phyloP scores from a whole-genome alignment of 2,888 invertebrate genomes.

The Cryptocheilus praepositus region DNA sequence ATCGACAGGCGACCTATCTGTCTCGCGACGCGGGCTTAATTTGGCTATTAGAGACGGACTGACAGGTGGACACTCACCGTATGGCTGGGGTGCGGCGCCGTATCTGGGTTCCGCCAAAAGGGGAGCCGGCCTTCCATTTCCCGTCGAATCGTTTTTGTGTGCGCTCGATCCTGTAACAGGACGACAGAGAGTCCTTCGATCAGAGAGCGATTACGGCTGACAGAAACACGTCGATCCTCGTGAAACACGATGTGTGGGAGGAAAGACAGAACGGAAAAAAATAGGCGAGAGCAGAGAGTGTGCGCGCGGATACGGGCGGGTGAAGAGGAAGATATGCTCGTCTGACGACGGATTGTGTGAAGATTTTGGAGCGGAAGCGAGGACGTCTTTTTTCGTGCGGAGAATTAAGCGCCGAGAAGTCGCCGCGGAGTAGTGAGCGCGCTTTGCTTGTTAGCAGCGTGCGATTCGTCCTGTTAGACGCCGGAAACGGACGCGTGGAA shows the following conservation, averaged over 20 bases:
- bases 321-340: slow-evolving; percentile 3
- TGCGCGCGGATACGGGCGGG: slow-evolving; percentile 3
- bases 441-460: too few species aligned
- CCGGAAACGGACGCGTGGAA: too few species aligned
- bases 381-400: too few species aligned
- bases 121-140: slow-evolving; percentile 83
- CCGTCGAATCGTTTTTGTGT: slow-evolving; percentile 73
- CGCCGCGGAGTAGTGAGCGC: too few species aligned
- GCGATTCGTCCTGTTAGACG: too few species aligned
- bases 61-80: slow-evolving; percentile 82
- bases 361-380: too few species aligned
- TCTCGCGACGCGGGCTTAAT: slow-evolving; percentile 31
- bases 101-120: slow-evolving; percentile 92
- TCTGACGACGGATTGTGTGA: neutral
- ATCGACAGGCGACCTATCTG: too few species aligned
- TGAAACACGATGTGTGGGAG: neutral
- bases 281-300: neutral
- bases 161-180: slow-evolving; percentile 69
- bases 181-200: slow-evolving; percentile 48
- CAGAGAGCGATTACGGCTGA: slow-evolving; percentile 35
- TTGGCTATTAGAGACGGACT: slow-evolving; percentile 31
- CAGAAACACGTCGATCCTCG: too few species aligned
- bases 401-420: too few species aligned
- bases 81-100: slow-evolving; percentile 91
- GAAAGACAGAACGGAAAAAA: neutral